Base-by-base conservation (phyloP, 2,113 vertebrate species). In the Garra rufa region DNA sequence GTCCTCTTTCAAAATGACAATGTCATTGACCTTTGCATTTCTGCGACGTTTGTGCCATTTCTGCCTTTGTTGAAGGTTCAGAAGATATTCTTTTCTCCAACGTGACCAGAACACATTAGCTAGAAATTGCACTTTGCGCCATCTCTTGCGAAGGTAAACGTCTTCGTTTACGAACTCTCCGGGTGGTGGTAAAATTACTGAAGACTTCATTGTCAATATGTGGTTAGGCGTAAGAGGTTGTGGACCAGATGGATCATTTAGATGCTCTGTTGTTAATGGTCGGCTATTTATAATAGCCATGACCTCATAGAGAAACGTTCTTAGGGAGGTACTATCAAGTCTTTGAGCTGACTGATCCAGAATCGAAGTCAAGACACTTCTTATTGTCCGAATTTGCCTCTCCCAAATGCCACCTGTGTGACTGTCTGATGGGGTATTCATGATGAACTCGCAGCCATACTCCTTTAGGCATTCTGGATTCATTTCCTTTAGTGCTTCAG, bases 321-420 rank as follows among this genome's bases (percentile, higher is more conserved):
- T 59, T 59, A 59, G n/a, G 9, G 55, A 59, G 57, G n/a, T 21
- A 59, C 57, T 7, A 59, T 50, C 48, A 50, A 50, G 48, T 50
- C 48, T 50, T 50, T 50, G 48, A 57, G 75, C 2, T 84, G 34
- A 34, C 34, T 34, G 34, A 34, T 34, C 74, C 0, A 61, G 76
- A 17, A 85, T 71, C 1, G 50, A 17, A 17, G 34, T 61, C 5
- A 85, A n/a, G 15, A 85, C 52, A 61, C 17, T 79, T 61, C 83
- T 61, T 14, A 85, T 73, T 6, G 67, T 80, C 19, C 41, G 8
- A 15, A 85, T 80, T 74, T 85, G 67, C n/a, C 83, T 80, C 19
- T 85, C 83, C 67, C 83, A 80, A 2, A 59, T 43, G 9, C 83
- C 61, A 4, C 59, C 73, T 55, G 34, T 76, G 13, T 83, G 73